These are phyloP conservation scores for Pammene fasciana DNA, from an alignment of 2,888 invertebrate species.

Conservation along the genomic window DNA sequence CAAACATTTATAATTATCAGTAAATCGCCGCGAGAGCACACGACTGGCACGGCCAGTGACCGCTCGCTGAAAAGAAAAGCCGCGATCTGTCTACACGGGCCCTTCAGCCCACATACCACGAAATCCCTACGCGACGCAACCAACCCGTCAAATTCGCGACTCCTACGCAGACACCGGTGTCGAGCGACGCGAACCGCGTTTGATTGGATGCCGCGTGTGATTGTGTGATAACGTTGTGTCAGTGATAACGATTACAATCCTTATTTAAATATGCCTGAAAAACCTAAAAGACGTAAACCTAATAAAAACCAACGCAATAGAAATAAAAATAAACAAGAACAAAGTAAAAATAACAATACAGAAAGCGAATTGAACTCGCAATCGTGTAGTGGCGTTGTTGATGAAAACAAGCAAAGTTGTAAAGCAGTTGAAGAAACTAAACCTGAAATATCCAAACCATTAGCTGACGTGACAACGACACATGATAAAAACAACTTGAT, in stretches of 20 bases:
- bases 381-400: conserved; percentile 46
- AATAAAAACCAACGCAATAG: conserved; percentile 79
- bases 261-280: conserved; percentile 72
- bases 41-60: conserved; percentile 75
- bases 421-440: conserved; percentile 27
- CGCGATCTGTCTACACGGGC: conserved; percentile 58
- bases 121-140: conserved; percentile 59
- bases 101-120: conserved; percentile 60
- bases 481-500: conserved; percentile 21
- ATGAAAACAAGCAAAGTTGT: conserved; percentile 40
- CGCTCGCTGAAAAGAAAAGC: conserved; percentile 72
- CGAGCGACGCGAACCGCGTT: conserved; percentile 58
- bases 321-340: conserved; percentile 63
- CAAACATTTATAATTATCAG: conserved; percentile 82
- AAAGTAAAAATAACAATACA: conserved; percentile 56
- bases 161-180: conserved; percentile 72
- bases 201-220: conserved; percentile 61
- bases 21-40: conserved; percentile 80
- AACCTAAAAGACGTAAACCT: conserved; percentile 73
- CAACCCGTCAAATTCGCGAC: conserved; percentile 57
- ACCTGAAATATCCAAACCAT: conserved; percentile 19
- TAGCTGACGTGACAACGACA: conserved; percentile 13
- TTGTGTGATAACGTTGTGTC: conserved; percentile 64
- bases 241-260: conserved; percentile 71
- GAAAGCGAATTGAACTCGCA: conserved; percentile 49